Evolutionary conservation across 35 echinoderm and acorn worm species (phyloP).

Genomic region (Chiridota heheva): DNA sequence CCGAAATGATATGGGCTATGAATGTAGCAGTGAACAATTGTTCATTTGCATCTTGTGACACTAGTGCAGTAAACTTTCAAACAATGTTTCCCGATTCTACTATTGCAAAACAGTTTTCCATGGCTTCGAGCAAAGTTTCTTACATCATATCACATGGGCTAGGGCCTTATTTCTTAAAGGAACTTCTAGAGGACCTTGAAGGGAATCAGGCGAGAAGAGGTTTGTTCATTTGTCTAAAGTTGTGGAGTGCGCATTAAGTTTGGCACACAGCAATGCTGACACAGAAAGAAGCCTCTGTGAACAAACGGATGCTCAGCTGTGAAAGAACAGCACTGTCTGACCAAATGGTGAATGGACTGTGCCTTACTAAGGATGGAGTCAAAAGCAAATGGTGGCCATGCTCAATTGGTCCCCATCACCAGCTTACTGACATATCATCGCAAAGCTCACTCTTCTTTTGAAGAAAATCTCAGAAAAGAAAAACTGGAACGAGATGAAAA

Average conservation of each 20-base stretch:
- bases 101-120: too few species aligned
- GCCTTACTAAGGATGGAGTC: neutral
- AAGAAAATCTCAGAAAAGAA: neutral
- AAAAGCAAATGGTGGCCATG: neutral
- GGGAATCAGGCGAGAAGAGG: neutral
- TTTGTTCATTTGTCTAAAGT: neutral
- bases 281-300: neutral
- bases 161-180: too few species aligned
- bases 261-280: conserved; percentile 3
- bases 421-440: neutral
- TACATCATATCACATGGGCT: too few species aligned
- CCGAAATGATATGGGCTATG: too few species aligned
- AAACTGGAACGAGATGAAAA: too few species aligned
- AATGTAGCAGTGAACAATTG: too few species aligned
- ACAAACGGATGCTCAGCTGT: neutral
- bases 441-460: neutral
- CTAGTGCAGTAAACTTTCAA: too few species aligned
- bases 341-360: neutral
- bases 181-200: too few species aligned
- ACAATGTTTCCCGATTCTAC: too few species aligned
- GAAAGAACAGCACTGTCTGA: neutral
- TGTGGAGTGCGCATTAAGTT: neutral
- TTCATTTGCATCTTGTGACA: too few species aligned
- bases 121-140: too few species aligned
- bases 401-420: neutral